Evolutionary conservation across 2,113 vertebrate genomes (phyloP), one percentile per base, ranked within the genome.

Genomic region (Ceuthmochares aereus): DNA sequence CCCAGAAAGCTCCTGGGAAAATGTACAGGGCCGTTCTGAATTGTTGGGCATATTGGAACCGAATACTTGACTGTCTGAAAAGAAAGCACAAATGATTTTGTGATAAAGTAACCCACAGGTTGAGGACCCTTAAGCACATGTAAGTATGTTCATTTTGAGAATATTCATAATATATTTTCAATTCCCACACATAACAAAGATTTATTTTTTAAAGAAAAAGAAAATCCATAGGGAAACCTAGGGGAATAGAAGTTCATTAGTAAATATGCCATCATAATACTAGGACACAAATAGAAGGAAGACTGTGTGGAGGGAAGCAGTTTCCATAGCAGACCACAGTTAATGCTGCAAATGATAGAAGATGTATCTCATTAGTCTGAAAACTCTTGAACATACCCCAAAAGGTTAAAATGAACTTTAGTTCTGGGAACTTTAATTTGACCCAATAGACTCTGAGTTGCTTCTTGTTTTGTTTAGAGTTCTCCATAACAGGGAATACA

Each of bases 41-140:
- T 54, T 58, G 8, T 30, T 82, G 25, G 7, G 6, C 37, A 3
- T 55, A 11, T 29, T 27, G 27, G 29, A 75, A 72, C 20, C 64
- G 30, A 43, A 25, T 36, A 13, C 18, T 63, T 76, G 12, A 40
- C 36, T 77, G 18, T 17, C 15, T 4, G 6, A 30, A 49, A 58
- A 91, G 5, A 87, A 93, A 89, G 8, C 3, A 51, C 5, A 64
- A 77, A 26, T 15, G 10, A 21, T 32, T 82, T 45, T 69, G n/a
- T 55, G 22, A 21, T 12, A 42, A 9, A 40, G 11, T 51, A 77
- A 86, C 21, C 4, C 27, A 54, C 3, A 26, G 3, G 14, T 12
- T 66, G 47, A 76, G 29, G 17, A 47, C 0, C 0, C 3, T 84
- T 12, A 17, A 76, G 27, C 6, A 58, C 2, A 14, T 23, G 10